Conservation (phyloP, 1,140 invertebrate genomes). For the Drosophila sproati region DNA sequence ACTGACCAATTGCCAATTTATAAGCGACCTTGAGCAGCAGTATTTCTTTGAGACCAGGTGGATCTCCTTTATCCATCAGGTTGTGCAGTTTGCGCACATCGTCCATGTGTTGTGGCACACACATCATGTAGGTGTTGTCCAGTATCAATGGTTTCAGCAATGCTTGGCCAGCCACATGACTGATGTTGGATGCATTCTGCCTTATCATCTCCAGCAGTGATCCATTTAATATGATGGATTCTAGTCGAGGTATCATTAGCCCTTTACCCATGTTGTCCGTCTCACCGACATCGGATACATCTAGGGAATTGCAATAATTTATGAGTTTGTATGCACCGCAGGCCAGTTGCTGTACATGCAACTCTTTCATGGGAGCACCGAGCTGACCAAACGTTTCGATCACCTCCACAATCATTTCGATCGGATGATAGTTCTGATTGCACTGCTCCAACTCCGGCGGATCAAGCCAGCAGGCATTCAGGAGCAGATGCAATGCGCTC, state of each 20-base stretch:
- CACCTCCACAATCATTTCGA: slow-evolving; percentile 39
- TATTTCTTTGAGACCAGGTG: slow-evolving; percentile 9
- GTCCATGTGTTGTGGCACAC: slow-evolving; percentile 12
- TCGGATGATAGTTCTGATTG: slow-evolving; percentile 38
- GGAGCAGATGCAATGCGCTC: slow-evolving; percentile 34
- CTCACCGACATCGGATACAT: neutral
- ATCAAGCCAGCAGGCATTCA: slow-evolving; percentile 25
- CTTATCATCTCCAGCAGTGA: slow-evolving; percentile 34
- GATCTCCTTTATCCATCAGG: neutral
- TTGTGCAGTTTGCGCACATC: slow-evolving; percentile 7
- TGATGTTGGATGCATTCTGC: slow-evolving; percentile 4
- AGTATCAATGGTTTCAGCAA: slow-evolving; percentile 34
- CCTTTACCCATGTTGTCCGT: neutral
- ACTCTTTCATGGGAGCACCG: neutral
- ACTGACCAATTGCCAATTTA: slow-evolving; percentile 28
- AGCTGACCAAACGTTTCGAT: slow-evolving; percentile 26
- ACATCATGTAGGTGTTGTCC: slow-evolving; percentile 45
- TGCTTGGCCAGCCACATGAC: neutral
- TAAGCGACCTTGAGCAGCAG: slow-evolving; percentile 24
- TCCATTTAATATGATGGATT: slow-evolving; percentile 46
- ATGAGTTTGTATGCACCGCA: slow-evolving; percentile 8
- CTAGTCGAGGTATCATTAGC: slow-evolving; percentile 43
- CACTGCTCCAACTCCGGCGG: slow-evolving; percentile 10
- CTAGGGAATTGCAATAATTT: slow-evolving; percentile 5
- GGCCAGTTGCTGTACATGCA: neutral